Percentiles rank a stretch among this genome's conserved stretches.
Evolutionary conservation across 2,797 vertebrate species (phyloP).

Genomic region (Trichosurus vulpecula): DNA sequence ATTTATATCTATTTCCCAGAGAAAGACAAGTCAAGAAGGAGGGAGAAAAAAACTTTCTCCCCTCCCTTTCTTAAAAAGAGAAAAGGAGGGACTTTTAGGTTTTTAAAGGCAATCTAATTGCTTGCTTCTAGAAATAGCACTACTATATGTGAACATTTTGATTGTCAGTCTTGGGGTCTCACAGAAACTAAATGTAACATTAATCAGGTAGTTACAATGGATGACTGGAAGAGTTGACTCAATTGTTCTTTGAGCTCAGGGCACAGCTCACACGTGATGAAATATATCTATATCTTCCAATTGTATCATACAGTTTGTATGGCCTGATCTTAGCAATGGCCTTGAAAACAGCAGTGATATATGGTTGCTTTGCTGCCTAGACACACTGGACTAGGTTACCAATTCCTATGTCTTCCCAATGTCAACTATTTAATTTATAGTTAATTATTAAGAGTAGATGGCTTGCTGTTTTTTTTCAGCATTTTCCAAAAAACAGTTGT

Average conservation of each 20-base stretch:
- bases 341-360: slow-evolving; percentile 65
- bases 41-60: slow-evolving; percentile 22
- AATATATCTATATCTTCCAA: slow-evolving; percentile 61
- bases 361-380: slow-evolving; percentile 54
- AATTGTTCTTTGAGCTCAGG: slow-evolving; percentile 39
- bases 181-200: slow-evolving; percentile 58
- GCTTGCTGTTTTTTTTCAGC: background rate
- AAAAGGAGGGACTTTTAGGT: background rate
- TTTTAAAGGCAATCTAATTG: background rate
- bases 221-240: slow-evolving; percentile 53
- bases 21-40: slow-evolving; percentile 73
- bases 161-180: slow-evolving; percentile 22
- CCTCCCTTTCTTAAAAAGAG: background rate
- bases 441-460: slow-evolving; percentile 24
- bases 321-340: slow-evolving; percentile 63
- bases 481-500: background rate
- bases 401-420: slow-evolving; percentile 41
- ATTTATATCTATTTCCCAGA: slow-evolving; percentile 17
- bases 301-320: slow-evolving; percentile 26
- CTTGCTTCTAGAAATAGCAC: background rate
- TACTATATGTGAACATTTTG: background rate
- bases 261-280: slow-evolving; percentile 43
- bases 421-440: slow-evolving; percentile 52
- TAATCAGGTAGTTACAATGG: slow-evolving; percentile 50
- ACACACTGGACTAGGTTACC: slow-evolving; percentile 23